Conservation (phyloP, 1,140 invertebrate genomes). For the Colletes latitarsis region DNA sequence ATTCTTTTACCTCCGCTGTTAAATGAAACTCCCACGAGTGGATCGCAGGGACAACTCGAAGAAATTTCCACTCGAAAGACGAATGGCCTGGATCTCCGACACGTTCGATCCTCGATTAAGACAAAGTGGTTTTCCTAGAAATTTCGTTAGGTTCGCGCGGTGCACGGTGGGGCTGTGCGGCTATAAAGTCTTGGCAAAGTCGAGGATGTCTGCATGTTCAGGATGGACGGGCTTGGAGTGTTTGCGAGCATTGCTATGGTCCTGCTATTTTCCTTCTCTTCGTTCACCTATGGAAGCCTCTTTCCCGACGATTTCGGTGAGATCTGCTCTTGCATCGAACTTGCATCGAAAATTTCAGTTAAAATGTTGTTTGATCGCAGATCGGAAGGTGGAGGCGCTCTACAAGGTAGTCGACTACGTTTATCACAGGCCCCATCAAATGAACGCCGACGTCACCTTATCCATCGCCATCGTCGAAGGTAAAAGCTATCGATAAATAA, state of each 20-base stretch:
- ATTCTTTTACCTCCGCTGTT: background rate
- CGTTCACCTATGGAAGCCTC: background rate
- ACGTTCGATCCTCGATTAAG: slow-evolving; percentile 51
- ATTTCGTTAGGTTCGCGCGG: slow-evolving; percentile 27
- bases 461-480: slow-evolving; percentile 73
- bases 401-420: slow-evolving; percentile 66
- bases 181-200: slow-evolving; percentile 49
- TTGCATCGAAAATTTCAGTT: background rate
- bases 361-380: slow-evolving; percentile 48
- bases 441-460: slow-evolving; percentile 70
- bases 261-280: slow-evolving; percentile 16
- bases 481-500: slow-evolving; percentile 32
- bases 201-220: background rate
- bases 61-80: background rate
- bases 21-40: slow-evolving; percentile 13
- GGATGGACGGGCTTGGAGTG: slow-evolving; percentile 8
- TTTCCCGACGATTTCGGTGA: slow-evolving; percentile 26
- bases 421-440: slow-evolving; percentile 60
- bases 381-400: slow-evolving; percentile 58
- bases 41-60: background rate
- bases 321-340: background rate
- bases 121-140: slow-evolving; percentile 48
- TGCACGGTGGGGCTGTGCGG: background rate
- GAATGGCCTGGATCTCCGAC: slow-evolving; percentile 13
- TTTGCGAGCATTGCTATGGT: background rate